These are phyloP conservation scores for Xerus inauris DNA, from an alignment of 2,113 vertebrate genomes.

Conservation along the genomic window DNA sequence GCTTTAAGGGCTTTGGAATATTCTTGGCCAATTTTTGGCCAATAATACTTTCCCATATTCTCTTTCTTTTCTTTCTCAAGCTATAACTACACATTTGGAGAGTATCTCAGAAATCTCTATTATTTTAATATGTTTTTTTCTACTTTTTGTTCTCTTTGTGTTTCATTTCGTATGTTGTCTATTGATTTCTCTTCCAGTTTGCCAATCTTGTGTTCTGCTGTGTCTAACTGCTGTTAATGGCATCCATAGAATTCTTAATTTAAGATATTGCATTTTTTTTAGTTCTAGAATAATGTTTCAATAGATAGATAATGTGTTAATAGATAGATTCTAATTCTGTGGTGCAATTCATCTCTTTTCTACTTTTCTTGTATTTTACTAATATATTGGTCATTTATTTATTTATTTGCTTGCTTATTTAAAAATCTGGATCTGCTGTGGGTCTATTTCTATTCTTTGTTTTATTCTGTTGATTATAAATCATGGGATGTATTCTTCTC, in stretches of 20 bases:
- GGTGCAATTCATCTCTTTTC: neutral
- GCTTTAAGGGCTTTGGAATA: conserved; percentile 15
- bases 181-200: neutral
- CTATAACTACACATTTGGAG: neutral
- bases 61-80: neutral
- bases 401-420: neutral
- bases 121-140: neutral
- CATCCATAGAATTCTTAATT: neutral
- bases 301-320: neutral
- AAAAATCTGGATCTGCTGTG: neutral
- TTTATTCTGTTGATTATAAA: neutral
- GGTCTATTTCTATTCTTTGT: neutral
- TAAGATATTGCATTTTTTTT: neutral
- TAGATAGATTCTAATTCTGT: neutral
- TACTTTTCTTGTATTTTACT: neutral
- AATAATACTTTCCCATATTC: neutral
- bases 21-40: neutral
- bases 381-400: neutral
- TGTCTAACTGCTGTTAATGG: neutral
- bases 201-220: neutral
- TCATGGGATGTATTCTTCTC: neutral
- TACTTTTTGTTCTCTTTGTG: neutral
- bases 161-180: neutral
- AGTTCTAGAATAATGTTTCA: neutral
- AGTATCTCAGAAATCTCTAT: neutral